phyloP scores from a whole-genome alignment of 92 coral and sea anemone genomes.

The Micromussa lordhowensis region DNA sequence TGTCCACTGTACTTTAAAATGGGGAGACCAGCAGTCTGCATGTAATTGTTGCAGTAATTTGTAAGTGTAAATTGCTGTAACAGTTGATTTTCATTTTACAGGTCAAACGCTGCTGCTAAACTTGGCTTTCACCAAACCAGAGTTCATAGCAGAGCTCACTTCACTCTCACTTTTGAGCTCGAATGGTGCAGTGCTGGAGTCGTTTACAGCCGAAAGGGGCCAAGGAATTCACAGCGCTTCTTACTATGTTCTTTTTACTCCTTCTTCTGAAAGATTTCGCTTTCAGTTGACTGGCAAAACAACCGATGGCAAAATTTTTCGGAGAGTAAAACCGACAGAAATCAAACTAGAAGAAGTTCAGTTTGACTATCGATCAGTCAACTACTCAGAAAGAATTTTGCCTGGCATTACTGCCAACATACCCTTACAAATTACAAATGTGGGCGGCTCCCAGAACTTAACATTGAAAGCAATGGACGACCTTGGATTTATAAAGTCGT shows the following conservation, averaged over 20 bases:
- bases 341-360: conserved; percentile 24
- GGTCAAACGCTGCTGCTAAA: conserved; percentile 46
- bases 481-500: conserved; percentile 33
- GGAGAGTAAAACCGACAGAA: conserved; percentile 50
- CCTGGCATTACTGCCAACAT: conserved; percentile 28
- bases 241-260: conserved; percentile 33
- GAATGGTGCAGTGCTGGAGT: conserved; percentile 52
- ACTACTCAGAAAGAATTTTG: conserved; percentile 4
- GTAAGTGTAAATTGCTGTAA: not conserved
- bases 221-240: conserved; percentile 46
- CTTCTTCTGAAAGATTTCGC: conserved; percentile 52
- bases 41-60: not conserved
- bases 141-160: conserved; percentile 26
- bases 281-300: conserved; percentile 42
- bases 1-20: too few relatives aligned
- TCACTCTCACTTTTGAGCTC: conserved; percentile 40
- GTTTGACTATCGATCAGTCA: not conserved
- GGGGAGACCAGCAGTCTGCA: not conserved
- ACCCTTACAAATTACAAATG: conserved; percentile 36
- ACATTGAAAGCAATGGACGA: conserved; percentile 54
- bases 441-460: conserved; percentile 33
- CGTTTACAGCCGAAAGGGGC: conserved; percentile 55
- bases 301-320: conserved; percentile 21
- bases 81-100: not conserved
- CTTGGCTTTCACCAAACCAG: conserved; percentile 49